phyloP scores from a whole-genome alignment of 2,888 invertebrate species.

The Linnaemya tessellans region DNA sequence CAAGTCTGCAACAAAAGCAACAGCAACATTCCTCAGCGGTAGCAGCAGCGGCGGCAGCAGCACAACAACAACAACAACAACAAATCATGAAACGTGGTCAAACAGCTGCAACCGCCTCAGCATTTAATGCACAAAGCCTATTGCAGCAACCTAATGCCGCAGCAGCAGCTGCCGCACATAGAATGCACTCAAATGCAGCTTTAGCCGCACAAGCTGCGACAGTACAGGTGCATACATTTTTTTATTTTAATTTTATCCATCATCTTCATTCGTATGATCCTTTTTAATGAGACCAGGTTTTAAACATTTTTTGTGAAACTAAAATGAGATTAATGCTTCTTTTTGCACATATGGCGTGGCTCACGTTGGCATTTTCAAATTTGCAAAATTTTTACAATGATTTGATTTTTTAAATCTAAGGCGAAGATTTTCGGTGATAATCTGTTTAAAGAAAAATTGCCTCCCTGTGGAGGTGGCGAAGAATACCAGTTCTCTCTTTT shows the following conservation, averaged over 20 bases:
- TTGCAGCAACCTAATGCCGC: slow-evolving; percentile 78
- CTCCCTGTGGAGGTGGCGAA: no score
- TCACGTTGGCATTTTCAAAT: no score
- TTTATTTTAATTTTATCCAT: not conserved
- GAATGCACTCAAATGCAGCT: slow-evolving; percentile 76
- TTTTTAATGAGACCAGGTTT: not conserved
- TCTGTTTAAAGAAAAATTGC: no score
- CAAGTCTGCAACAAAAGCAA: slow-evolving; percentile 79
- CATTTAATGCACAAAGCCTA: slow-evolving; percentile 82
- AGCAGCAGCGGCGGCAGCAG: slow-evolving; percentile 75
- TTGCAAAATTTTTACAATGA: no score
- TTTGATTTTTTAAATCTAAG: no score
- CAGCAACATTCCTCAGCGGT: slow-evolving; percentile 75
- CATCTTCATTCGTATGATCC: no score
- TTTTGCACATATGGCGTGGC: no score
- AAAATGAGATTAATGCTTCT: no score
- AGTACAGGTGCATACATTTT: slow-evolving; percentile 77
- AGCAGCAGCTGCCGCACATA: slow-evolving; percentile 70
- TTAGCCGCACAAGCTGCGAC: slow-evolving; percentile 83
- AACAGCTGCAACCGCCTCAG: slow-evolving; percentile 78
- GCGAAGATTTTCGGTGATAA: no score
- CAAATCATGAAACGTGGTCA: slow-evolving; percentile 78
- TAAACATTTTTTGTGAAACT: not conserved
- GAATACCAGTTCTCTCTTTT: no score
- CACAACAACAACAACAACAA: slow-evolving; percentile 73